Percentiles rank a stretch among this genome's conserved stretches.
phyloP scores from a whole-genome alignment of 2,888 invertebrate genomes.

The Spatulosminthurus flaviceps region DNA sequence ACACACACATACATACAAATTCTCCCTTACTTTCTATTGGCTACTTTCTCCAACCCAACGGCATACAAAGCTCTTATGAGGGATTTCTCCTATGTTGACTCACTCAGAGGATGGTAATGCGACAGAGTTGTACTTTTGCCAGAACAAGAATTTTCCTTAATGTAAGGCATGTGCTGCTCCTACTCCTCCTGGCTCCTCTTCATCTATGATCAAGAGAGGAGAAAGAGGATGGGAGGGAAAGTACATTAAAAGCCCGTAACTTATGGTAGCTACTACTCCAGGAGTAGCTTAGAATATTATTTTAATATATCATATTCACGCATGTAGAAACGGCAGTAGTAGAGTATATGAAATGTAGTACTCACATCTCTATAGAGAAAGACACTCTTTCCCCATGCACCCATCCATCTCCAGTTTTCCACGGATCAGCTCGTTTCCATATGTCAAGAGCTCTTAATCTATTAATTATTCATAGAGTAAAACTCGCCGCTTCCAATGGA shows the following conservation, averaged over 20 bases:
- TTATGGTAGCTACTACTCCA: too few species aligned
- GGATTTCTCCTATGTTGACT: neutral
- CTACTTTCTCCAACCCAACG: too few species aligned
- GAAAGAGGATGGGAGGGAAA: neutral
- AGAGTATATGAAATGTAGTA: too few species aligned
- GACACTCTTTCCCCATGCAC: slow-evolving; percentile 24
- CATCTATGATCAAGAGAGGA: neutral
- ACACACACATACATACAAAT: too few species aligned
- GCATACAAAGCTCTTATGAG: too few species aligned
- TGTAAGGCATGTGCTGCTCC: too few species aligned
- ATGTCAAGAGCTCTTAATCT: slow-evolving; percentile 51
- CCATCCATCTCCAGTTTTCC: slow-evolving; percentile 23
- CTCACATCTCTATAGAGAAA: too few species aligned
- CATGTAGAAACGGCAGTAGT: too few species aligned
- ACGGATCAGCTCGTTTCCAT: slow-evolving; percentile 31
- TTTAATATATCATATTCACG: too few species aligned
- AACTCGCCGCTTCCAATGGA: neutral
- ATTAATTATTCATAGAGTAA: slow-evolving; percentile 54
- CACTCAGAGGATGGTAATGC: neutral
- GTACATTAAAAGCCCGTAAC: neutral
- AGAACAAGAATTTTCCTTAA: neutral
- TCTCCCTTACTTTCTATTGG: too few species aligned
- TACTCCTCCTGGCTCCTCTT: too few species aligned
- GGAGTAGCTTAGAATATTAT: too few species aligned
- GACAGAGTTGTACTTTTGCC: slow-evolving; percentile 1